phyloP scores from a whole-genome alignment of 2,113 vertebrate genomes.

The Pseudorhombus dupliciocellatus region DNA sequence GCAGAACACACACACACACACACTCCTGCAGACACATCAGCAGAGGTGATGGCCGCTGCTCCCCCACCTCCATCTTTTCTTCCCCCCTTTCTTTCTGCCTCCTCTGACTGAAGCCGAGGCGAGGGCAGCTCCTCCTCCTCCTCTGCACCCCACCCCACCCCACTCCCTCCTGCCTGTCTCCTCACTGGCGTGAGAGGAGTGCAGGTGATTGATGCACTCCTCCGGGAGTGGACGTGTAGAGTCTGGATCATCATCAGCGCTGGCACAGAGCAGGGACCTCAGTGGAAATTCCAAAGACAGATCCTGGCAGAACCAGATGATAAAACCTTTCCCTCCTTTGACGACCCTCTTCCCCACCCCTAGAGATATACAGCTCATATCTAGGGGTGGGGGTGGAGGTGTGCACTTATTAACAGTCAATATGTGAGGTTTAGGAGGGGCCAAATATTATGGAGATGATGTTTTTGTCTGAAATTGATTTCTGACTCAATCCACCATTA shows the following conservation, averaged over 20 bases:
- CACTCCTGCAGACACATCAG: slow-evolving; percentile 4
- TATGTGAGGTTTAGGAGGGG: no score
- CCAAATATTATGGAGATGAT: background rate
- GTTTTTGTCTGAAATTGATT: no score
- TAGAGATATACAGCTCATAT: background rate
- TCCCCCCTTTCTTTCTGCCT: background rate
- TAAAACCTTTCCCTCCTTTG: slow-evolving; percentile 60
- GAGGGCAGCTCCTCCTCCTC: slow-evolving; percentile 1
- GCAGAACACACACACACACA: slow-evolving; percentile 13
- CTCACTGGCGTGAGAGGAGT: slow-evolving; percentile 30
- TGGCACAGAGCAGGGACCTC: slow-evolving; percentile 66
- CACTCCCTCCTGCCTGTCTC: background rate
- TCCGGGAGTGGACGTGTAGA: slow-evolving; percentile 60
- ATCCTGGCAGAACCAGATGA: slow-evolving; percentile 60
- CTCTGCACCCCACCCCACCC: no score
- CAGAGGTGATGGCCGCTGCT: slow-evolving; percentile 13
- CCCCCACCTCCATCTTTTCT: slow-evolving; percentile 7
- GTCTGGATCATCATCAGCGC: slow-evolving; percentile 60
- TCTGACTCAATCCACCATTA: no score
- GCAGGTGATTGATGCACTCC: slow-evolving; percentile 74
- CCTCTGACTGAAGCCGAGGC: slow-evolving; percentile 8
- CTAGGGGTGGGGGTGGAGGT: no score
- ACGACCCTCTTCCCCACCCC: slow-evolving; percentile 38
- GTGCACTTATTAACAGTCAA: no score
- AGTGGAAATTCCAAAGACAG: slow-evolving; percentile 60